Evolutionary conservation across 2,888 invertebrate genomes (phyloP).

Genomic region (Acronicta psi): DNA sequence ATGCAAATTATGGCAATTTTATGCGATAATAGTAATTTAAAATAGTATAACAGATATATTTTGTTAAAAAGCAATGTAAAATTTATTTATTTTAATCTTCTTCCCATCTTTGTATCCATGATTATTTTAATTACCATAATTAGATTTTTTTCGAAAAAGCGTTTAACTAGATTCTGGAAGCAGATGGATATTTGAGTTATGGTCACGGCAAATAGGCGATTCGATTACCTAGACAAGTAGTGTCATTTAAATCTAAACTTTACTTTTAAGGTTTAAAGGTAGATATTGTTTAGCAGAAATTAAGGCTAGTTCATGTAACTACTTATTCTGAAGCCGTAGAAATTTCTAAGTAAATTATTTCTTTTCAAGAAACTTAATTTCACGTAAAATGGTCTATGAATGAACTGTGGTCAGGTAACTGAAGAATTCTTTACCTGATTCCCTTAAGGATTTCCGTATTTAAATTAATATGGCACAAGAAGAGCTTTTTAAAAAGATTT

Average conservation of each 20-base stretch:
- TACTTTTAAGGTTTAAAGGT: not conserved
- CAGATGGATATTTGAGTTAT: slow-evolving; percentile 11
- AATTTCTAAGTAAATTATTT: slow-evolving; percentile 35
- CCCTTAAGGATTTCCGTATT: not conserved
- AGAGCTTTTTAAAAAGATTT: not conserved
- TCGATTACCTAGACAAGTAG: slow-evolving; percentile 3
- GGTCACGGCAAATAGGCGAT: slow-evolving; percentile 1
- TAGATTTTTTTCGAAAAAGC: too few relatives aligned
- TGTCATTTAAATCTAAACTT: slow-evolving; percentile 7
- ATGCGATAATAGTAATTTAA: too few relatives aligned
- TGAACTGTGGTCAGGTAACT: not conserved
- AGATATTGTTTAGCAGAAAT: slow-evolving; percentile 3
- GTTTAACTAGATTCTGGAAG: slow-evolving; percentile 3
- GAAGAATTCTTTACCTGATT: slow-evolving; percentile 1
- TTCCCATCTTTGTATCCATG: too few relatives aligned
- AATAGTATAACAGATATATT: too few relatives aligned
- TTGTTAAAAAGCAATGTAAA: too few relatives aligned
- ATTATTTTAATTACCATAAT: too few relatives aligned
- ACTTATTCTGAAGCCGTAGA: slow-evolving; percentile 13
- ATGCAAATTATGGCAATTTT: too few relatives aligned
- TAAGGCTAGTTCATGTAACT: slow-evolving; percentile 14
- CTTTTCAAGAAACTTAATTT: slow-evolving; percentile 32
- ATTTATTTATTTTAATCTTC: too few relatives aligned
- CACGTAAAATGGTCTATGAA: slow-evolving; percentile 11
- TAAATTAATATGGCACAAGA: not conserved